These are phyloP conservation scores for Macquaria australasica DNA, from an alignment of 2,113 vertebrate species.

Conservation along the genomic window DNA sequence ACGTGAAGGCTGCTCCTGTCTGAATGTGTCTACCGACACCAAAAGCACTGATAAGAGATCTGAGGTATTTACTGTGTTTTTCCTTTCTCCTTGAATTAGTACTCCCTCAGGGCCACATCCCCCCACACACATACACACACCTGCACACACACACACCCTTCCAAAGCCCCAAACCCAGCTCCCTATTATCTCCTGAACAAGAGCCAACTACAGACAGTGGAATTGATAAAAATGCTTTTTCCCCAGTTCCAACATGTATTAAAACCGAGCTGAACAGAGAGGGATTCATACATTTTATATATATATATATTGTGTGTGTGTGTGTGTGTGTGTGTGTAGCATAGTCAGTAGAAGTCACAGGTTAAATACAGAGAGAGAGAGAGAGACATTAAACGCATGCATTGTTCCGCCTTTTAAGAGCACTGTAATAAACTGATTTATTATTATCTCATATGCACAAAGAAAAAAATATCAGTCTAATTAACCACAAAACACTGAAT, in stretches of 20 bases:
- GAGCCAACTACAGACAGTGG: background rate
- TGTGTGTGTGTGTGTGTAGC: background rate
- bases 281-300: background rate
- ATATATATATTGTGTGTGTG: background rate
- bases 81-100: constrained; percentile 44
- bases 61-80: constrained; percentile 67
- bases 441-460: background rate
- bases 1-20: constrained; percentile 47
- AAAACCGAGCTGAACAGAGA: background rate
- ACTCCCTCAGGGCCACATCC: constrained; percentile 31
- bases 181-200: background rate
- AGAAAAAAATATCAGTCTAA: background rate
- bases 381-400: background rate
- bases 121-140: background rate
- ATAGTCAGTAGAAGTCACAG: background rate
- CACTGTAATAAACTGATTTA: background rate
- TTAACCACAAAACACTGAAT: background rate
- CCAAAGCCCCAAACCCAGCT: background rate
- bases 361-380: background rate
- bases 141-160: background rate
- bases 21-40: constrained; percentile 56
- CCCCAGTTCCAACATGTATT: constrained; percentile 10
- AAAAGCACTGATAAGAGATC: constrained; percentile 64
- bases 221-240: background rate
- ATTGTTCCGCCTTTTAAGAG: background rate